Evolutionary conservation across 2,888 invertebrate genomes (phyloP).

Genomic region (Augochlorella aurata): DNA sequence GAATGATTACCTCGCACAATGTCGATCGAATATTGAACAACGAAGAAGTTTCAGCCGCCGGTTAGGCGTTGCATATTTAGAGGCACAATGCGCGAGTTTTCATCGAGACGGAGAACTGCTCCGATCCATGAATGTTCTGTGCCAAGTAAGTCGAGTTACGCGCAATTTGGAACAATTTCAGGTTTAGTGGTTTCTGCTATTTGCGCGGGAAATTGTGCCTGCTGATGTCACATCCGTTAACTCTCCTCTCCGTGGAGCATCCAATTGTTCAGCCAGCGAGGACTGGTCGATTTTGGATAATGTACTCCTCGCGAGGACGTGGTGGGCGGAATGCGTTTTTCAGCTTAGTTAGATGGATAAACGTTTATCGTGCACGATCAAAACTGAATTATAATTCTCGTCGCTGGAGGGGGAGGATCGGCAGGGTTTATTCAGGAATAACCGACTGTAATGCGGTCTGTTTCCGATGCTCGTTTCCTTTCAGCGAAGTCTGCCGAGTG

Average conservation of each 20-base stretch:
- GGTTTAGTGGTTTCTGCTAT: constrained; percentile 80
- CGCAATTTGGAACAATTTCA: constrained; percentile 78
- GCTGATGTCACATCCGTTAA: constrained; percentile 81
- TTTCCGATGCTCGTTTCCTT: not conserved
- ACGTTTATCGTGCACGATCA: not conserved
- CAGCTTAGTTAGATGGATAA: not conserved
- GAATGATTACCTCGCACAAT: not conserved
- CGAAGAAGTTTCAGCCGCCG: not conserved
- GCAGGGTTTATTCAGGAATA: not conserved
- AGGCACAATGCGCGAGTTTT: constrained; percentile 6
- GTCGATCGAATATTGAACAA: not conserved
- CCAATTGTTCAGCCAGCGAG: constrained; percentile 71
- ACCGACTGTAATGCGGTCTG: not conserved
- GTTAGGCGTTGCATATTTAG: not conserved
- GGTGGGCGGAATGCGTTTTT: constrained; percentile 3
- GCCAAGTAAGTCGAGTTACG: constrained; percentile 73
- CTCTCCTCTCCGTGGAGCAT: constrained; percentile 65
- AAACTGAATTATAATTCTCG: not conserved
- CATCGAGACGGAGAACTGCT: constrained; percentile 40
- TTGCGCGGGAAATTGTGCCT: constrained; percentile 80
- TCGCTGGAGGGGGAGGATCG: not conserved
- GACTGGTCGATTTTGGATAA: constrained; percentile 61
- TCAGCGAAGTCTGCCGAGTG: constrained; percentile 10
- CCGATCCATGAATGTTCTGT: constrained; percentile 65
- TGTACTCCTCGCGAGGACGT: constrained; percentile 27